Base-by-base conservation (phyloP, 1,140 invertebrate species). In the Hermatobates lingyangjiaoensis region DNA sequence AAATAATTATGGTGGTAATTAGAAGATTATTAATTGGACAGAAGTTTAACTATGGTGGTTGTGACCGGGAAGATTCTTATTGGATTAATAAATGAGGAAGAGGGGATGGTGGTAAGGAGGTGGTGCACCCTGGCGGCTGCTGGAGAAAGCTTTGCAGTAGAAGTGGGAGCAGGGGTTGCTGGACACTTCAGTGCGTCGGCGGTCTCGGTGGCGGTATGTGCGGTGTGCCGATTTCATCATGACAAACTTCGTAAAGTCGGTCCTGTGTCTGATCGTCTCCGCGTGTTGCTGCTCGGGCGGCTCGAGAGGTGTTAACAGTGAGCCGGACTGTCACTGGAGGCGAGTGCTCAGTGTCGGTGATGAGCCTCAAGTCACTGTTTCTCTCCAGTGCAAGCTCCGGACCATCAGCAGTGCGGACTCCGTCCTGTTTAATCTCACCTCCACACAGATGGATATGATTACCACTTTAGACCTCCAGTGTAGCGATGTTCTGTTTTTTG, bases 401-500 rank as follows among this genome's bases (percentile, higher is more conserved):
- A 82, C 79, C 15, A 79, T 83, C 61, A 75, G 74, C 58, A 78
- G 74, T 58, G 80, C 79, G 51, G 75, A 79, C 60, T 67, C 73
- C 48, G 68, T 84, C 26, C 67, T 83, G 45, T 75, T 75, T 49
- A 81, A 81, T 58, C 69, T 84, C 34, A 78, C 75, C 34, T 64
- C 68, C 24, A 63, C 69, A 21, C 74, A 75, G 58, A 69, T 74
- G 28, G 80, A 85, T 57, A 73, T 76, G 54, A 73, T 83, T 24
- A 72, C 73, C 48, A 74, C 76, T 14, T 64, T 87, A 45, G 72
- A 72, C 56, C 70, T 87, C 38, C 76, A 83, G 63, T 87, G 84
- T 65, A 85, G 77, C 65, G 82, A 86, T 64, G 76, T 80, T 52
- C 66, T 84, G 39, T 83, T 85, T 66, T 83, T 82, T 64, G 81